Evolutionary conservation across 2,113 vertebrate species (phyloP), one percentile per base, ranked within the genome.

Genomic region (Grantiella picta): DNA sequence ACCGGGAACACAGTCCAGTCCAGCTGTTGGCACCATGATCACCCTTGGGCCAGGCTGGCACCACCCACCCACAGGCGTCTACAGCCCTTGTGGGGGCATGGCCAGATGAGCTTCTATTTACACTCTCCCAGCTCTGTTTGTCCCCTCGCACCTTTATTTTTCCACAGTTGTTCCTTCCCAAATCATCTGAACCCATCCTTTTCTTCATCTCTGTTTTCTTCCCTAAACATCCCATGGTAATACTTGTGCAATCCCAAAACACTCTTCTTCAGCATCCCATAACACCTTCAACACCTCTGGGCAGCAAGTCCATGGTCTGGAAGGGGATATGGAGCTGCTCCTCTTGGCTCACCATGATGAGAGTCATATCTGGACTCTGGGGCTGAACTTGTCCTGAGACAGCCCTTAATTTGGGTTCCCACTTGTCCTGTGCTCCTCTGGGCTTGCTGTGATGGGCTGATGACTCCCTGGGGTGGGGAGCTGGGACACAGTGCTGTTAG

Each of bases 61-160:
- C 2, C 7, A 29, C 12, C 5, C 10, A 25, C 22, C 21, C 15
- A 2, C 0, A 0, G 27, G 16, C 4, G 15, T 5, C 12, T 63
- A 9, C 1, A 5, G 5, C 9, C 20, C 17, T 14, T 21, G 7
- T 10, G 10, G 29, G 6, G 14, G 1, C 15, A 59, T 0, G 1
- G 31, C 4, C 33, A 42, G 54, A 31, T 22, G 36, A 38, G 10
- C 4, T 53, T 10, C 12, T 68, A 2, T 68, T 68, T 54, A 23
- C 9, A 64, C 1, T 0, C 0, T 3, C 50, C 9, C 38, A 36
- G 9, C 21, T 83, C 42, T 63, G 21, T 44, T 79, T 49, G 4
- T n/a, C 12, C 20, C 8, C 15, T 82, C 0, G 0, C 4, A 11
- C 17, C 29, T 76, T 18, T 56, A 5, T 90, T 86, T 86, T 54